Percentiles rank a stretch among this genome's conserved stretches.
phyloP scores from a whole-genome alignment of 2,888 invertebrate genomes.

The Eueremaeus valkanovi region DNA sequence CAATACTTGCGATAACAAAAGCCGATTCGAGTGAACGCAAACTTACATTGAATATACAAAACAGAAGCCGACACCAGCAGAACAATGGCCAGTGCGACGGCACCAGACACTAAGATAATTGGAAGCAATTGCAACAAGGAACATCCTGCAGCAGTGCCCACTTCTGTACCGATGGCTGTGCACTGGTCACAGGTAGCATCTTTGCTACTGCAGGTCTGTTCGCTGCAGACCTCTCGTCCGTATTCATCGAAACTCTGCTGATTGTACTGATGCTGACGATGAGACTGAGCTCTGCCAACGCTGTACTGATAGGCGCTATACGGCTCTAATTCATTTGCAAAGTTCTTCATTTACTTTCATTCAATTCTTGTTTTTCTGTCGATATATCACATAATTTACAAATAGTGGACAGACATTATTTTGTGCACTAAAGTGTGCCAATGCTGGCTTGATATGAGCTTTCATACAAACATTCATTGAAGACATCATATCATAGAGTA shows the following conservation, averaged over 20 bases:
- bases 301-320: neutral
- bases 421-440: neutral
- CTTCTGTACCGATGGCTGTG: neutral
- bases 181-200: neutral
- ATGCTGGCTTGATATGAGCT: neutral
- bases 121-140: constrained; percentile 27
- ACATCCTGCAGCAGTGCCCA: neutral
- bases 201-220: neutral
- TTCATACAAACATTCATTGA: neutral
- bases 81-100: constrained; percentile 19
- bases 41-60: constrained; percentile 39
- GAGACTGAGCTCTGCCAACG: neutral
- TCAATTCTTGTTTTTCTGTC: neutral
- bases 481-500: neutral
- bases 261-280: neutral
- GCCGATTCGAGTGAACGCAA: neutral
- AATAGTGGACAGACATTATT: neutral
- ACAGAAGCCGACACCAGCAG: constrained; percentile 35
- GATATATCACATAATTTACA: neutral
- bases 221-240: neutral
- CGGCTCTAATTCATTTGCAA: neutral
- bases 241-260: neutral
- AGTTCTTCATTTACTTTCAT: neutral
- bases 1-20: constrained; percentile 13
- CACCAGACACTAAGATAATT: constrained; percentile 15